Base-by-base conservation (phyloP, 2,888 invertebrate species). In the Dioctria rufipes region DNA sequence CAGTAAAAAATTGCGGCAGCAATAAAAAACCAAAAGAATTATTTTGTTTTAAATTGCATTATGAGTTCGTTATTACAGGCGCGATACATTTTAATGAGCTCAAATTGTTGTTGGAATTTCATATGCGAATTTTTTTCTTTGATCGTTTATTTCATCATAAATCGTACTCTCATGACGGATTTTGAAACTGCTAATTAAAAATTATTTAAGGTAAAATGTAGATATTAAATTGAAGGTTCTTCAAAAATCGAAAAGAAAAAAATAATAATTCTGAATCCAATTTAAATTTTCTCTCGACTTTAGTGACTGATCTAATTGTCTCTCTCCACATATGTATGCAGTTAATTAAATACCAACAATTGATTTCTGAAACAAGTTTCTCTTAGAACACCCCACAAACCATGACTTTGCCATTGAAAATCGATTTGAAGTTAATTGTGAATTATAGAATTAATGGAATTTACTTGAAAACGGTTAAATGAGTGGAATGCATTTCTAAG, bases 351-450 rank as follows among this genome's bases (percentile, higher is more conserved):
- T 5, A 5, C 5, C n/a, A 54, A 11, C 6, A 54, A n/a, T 6
- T 54, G 11, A 2, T 37, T 37, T 61, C 9, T 5, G 25, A 69
- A 69, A 69, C 69, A 69, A 69, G 69, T 69, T 49, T 25, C 51
- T 39, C 25, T 51, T 11, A 39, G 49, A 49, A 9, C 5, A 13
- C 61, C 61, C 25, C 11, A 51, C 5, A 37, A 5, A 3, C 69
- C 69, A 37, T 69, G 69, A 51, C 49, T 49, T 51, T 69, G 69
- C 69, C 51, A 69, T 69, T 69, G 69, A 69, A 65, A 69, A 51
- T 69, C 49, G 11, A 54, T 54, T 11, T 11, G 11, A 54, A 54
- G 11, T 54, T 54, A 54, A 54, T 54, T 54, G 4, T 54, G 4
- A 54, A 54, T 11, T 4, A 11, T 8, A 54, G 11, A 54, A 11